Evolutionary conservation across 2,888 invertebrate genomes (phyloP), one percentile per base, ranked within the genome.

Genomic region (Caenorhabditis zanzibari): DNA sequence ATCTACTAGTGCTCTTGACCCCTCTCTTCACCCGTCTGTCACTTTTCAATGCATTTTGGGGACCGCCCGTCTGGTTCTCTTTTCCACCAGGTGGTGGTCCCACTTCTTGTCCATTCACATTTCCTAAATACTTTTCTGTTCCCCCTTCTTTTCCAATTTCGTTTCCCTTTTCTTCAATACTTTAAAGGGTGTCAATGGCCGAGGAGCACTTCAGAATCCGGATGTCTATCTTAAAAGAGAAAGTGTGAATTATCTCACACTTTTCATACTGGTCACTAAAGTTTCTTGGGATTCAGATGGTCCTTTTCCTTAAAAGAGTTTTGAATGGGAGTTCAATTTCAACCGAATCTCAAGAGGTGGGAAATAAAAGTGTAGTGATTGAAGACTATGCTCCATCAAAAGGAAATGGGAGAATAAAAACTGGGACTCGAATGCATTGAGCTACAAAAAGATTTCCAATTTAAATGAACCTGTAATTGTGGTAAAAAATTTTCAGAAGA

Each of bases 191-290:
- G 77, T 79, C 77, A 64, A 79, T 71, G 63, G 63, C 44, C 59
- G 68, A 35, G 19, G 44, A 41, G 69, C 77, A 79, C 71, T 79
- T 79, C 71, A 79, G 77, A 71, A 63, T 79, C 69, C 66, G 75
- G 59, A 76, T 56, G 74, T 74, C 44, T 74, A n/a, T 64, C 61
- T 73, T 52, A 44, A 61, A 59, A 54, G 73, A 38, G 32, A 52
- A 49, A 64, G 38, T 38, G 22, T 38, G 63, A 64, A 66, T 75
- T 75, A 68, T 77, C 77, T 52, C 77, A 77, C 77, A 69, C 77
- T 77, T 76, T 76, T 19, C 24, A 61, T 66, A 75, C 63, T 56
- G 44, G 74, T 41, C 35, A 61, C 63, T 63, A 61, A 73, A 49
- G 59, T 52, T 54, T 69, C 22, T 22, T 52, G 32, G 38, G 38